These are phyloP conservation scores for Mycetomoellerius zeteki DNA, from an alignment of 1,140 invertebrate genomes.

Conservation along the genomic window DNA sequence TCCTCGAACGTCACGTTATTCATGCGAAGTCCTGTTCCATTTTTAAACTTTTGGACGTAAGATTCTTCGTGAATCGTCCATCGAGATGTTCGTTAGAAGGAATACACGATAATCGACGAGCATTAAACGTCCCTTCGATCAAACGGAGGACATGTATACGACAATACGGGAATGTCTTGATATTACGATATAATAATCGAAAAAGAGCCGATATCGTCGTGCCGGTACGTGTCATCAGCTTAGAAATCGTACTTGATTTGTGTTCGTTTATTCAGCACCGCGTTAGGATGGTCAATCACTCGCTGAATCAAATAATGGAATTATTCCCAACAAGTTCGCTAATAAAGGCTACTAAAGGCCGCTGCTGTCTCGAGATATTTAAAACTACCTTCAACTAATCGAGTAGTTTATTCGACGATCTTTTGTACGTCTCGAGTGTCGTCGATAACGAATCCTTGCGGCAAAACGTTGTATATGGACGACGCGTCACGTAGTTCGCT, in stretches of 20 bases:
- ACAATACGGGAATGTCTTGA: conserved; percentile 52
- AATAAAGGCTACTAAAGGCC: conserved; percentile 52
- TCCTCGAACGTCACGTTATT: conserved; percentile 23
- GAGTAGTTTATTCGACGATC: conserved; percentile 17
- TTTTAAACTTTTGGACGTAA: neutral
- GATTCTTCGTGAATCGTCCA: conserved; percentile 1
- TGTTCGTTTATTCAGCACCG: neutral
- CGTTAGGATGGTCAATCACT: conserved; percentile 21
- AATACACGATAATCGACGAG: conserved; percentile 26
- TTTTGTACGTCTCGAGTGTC: conserved; percentile 25
- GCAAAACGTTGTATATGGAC: conserved; percentile 5
- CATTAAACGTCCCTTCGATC: conserved; percentile 28
- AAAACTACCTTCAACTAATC: conserved; percentile 1
- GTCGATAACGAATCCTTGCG: conserved; percentile 52
- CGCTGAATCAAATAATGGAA: conserved; percentile 26
- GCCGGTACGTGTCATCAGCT: conserved; percentile 11
- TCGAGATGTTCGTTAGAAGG: conserved; percentile 6
- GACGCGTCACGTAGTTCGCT: conserved; percentile 66
- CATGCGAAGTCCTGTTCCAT: neutral
- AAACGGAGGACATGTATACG: conserved; percentile 5
- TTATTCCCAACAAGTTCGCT: conserved; percentile 28
- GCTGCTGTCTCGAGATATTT: conserved; percentile 41
- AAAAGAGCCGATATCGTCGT: conserved; percentile 3
- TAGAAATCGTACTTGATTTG: conserved; percentile 12
- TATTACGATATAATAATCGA: conserved; percentile 11